Conservation (phyloP, 92 coral and sea anemone genomes). For the Desmophyllum pertusum region DNA sequence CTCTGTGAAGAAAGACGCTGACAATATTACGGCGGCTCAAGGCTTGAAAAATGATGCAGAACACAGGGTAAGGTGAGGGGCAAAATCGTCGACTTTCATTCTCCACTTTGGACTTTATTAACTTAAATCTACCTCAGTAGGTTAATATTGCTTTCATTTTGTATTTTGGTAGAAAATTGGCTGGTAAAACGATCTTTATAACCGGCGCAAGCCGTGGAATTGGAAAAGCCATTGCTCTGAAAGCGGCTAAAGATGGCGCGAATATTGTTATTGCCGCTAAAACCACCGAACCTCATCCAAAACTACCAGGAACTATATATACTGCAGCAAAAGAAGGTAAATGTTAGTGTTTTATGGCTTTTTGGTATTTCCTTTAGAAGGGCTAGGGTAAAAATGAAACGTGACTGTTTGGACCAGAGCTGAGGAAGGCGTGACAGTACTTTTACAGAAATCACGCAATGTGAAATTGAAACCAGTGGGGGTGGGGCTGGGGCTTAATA, state of each 20-base stretch:
- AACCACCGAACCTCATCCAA: slow-evolving; percentile 85
- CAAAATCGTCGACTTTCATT: background rate
- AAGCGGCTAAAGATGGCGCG: slow-evolving; percentile 97
- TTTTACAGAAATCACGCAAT: too few species aligned
- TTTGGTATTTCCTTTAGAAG: too few species aligned
- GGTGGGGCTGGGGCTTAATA: too few species aligned
- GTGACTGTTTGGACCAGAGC: too few species aligned
- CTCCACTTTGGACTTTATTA: too few species aligned
- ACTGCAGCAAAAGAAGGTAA: slow-evolving; percentile 97
- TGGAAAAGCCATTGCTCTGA: slow-evolving; percentile 96
- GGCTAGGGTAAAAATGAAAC: too few species aligned
- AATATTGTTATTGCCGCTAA: slow-evolving; percentile 95
- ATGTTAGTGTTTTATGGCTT: background rate
- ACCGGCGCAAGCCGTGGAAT: slow-evolving; percentile 98
- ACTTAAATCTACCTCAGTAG: background rate
- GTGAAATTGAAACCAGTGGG: too few species aligned
- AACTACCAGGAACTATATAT: slow-evolving; percentile 91
- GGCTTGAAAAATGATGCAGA: slow-evolving; percentile 17
- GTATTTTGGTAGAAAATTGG: slow-evolving; percentile 68
- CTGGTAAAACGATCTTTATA: slow-evolving; percentile 92
- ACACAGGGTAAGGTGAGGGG: slow-evolving; percentile 67
- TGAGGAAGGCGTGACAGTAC: too few species aligned
- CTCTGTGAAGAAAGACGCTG: slow-evolving; percentile 20
- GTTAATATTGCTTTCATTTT: background rate
- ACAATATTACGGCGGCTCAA: background rate